These are phyloP conservation scores for Bergia puertoricense DNA, from an alignment of 92 coral and sea anemone species.

Conservation along the genomic window DNA sequence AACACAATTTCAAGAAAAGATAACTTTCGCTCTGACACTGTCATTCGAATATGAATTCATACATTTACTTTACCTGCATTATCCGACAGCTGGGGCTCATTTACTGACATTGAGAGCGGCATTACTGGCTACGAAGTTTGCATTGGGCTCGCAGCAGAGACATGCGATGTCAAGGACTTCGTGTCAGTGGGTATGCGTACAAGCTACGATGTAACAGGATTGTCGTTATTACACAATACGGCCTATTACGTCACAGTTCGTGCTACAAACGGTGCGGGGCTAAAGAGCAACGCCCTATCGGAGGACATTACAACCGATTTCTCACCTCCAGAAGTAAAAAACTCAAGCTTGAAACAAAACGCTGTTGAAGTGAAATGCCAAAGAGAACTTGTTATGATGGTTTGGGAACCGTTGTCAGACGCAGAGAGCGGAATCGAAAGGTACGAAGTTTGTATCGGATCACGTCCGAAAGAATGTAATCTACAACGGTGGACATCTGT, in stretches of 20 bases:
- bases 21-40: too few relatives aligned
- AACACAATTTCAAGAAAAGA: too few relatives aligned
- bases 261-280: conserved; percentile 75
- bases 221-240: conserved; percentile 60
- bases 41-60: neutral
- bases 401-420: conserved; percentile 83
- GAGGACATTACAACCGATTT: conserved; percentile 63
- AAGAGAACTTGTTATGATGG: conserved; percentile 60
- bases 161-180: conserved; percentile 64
- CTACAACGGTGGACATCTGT: conserved; percentile 58
- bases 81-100: conserved; percentile 70
- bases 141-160: conserved; percentile 51
- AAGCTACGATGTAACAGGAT: conserved; percentile 43
- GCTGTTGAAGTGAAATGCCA: conserved; percentile 56
- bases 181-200: conserved; percentile 60
- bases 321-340: conserved; percentile 71
- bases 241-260: conserved; percentile 66
- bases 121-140: conserved; percentile 74
- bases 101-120: conserved; percentile 81
- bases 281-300: conserved; percentile 57
- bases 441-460: conserved; percentile 90
- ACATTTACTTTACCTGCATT: neutral
- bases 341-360: conserved; percentile 50
- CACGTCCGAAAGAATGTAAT: conserved; percentile 64
- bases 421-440: conserved; percentile 66